A percentile compares a stretch with the other conserved stretches of the same genome.
These are phyloP conservation scores for Crotalus viridis DNA, from an alignment of 2,113 vertebrate species.

Conservation along the genomic window DNA sequence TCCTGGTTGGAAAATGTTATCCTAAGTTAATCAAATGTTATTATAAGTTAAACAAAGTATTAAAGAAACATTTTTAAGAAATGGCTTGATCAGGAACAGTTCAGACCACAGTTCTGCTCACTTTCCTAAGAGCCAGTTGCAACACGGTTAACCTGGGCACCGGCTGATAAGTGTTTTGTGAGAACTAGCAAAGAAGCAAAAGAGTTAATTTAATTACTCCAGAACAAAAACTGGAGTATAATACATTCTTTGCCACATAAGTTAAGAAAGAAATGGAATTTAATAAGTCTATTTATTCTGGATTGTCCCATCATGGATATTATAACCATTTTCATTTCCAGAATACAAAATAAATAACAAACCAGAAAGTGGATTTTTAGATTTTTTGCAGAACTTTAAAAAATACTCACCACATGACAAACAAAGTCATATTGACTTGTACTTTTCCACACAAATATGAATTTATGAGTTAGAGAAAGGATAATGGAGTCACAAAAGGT, in stretches of 20 bases:
- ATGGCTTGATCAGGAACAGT: background rate
- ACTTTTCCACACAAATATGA: background rate
- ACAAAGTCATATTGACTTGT: background rate
- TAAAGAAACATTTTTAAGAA: background rate
- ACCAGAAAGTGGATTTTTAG: background rate
- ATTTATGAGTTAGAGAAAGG: background rate
- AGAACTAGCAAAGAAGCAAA: background rate
- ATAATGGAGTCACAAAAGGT: background rate
- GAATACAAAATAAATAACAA: background rate
- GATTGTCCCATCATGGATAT: background rate
- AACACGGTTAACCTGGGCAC: background rate
- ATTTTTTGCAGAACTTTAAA: background rate
- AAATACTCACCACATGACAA: background rate
- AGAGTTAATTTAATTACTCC: background rate
- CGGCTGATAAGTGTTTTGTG: background rate
- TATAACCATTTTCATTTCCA: background rate
- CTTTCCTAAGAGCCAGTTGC: background rate
- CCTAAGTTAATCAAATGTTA: background rate
- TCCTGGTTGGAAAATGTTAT: background rate
- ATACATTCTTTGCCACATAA: background rate
- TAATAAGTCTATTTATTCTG: background rate
- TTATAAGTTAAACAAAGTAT: background rate
- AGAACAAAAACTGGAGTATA: background rate
- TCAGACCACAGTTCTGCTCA: background rate
- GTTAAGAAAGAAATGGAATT: background rate